Conservation (phyloP, 2,113 vertebrate genomes). For the Aramus guarauna region DNA sequence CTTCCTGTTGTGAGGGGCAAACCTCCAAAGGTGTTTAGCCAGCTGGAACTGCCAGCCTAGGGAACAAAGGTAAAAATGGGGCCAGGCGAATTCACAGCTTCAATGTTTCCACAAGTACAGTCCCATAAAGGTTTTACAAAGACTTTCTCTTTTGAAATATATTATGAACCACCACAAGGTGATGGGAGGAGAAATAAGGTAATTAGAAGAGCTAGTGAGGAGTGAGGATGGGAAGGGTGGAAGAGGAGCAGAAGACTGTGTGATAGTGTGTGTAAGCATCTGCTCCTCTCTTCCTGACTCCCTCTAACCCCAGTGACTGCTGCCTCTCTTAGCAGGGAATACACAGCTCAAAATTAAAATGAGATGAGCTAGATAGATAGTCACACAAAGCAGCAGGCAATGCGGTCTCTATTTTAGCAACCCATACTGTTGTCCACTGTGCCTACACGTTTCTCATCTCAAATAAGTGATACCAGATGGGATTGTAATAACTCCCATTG, state of each 20-base stretch:
- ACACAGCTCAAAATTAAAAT: slow-evolving; percentile 34
- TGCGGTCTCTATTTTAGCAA: not conserved
- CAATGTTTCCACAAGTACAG: not conserved
- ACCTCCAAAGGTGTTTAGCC: not conserved
- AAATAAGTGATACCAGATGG: slow-evolving; percentile 19
- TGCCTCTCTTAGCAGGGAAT: not conserved
- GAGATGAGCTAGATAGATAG: not conserved
- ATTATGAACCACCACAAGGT: not conserved
- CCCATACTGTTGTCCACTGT: not conserved
- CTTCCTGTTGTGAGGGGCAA: not conserved
- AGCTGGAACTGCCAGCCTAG: not conserved
- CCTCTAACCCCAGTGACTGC: not conserved
- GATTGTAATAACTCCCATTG: slow-evolving; percentile 15
- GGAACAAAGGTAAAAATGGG: not conserved
- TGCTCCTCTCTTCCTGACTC: not conserved
- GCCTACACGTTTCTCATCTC: not conserved
- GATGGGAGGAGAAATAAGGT: not conserved
- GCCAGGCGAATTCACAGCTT: not conserved
- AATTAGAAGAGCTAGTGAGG: not conserved
- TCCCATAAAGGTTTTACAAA: not conserved
- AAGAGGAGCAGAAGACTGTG: not conserved
- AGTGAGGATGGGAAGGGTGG: not conserved
- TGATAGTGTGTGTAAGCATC: not conserved
- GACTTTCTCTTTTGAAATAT: not conserved
- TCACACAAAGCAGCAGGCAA: not conserved